Base-by-base conservation (phyloP, 2,113 vertebrate species). In the Hippocampus barbouri region DNA sequence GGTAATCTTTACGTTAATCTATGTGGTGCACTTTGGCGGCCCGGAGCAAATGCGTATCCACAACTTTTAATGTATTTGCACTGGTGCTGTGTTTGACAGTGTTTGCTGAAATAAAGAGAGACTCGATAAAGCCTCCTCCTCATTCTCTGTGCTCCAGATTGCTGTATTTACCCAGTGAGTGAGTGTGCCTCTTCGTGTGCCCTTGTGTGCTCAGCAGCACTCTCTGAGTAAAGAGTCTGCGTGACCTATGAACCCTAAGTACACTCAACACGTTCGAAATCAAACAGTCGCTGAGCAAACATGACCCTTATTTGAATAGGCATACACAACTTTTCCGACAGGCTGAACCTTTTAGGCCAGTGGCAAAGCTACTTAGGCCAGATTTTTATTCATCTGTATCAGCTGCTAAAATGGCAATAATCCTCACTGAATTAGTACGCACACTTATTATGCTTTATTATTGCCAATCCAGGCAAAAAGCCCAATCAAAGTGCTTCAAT, bases 211-310 rank as follows among this genome's bases (percentile, higher is more conserved):
- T 90, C 87, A 89, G 51, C 90, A 86, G 79, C 73, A 79, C 88
- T 85, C 72, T 88, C 84, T 83, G 84, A 84, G 88, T 91, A 92
- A 86, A 87, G 88, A 93, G 90, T 77, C 79, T 82, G 77, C 83
- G 49, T 90, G 86, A 90, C 85, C 90, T 88, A 88, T 91, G 80
- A 89, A 88, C 88, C 84, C 6, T 62, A 77, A 86, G 87, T 90
- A 90, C 89, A 89, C 88, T 91, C 87, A 86, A 81, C 71, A 71
- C 81, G 85, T 83, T 86, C 91, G 85, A 90, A 91, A 89, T 86
- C 87, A 91, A 91, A 90, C 85, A 89, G 74, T 84, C 69, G 23
- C 83, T 87, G 74, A 69, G 81, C 89, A 93, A 92, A 92, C 88
- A 89, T 69, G 70, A 80, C 68, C 76, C 83, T 87, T 89, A 88